Evolutionary conservation across 1,140 invertebrate species (phyloP), one percentile per base, ranked within the genome.

Genomic region (Medauroidea extradentata): DNA sequence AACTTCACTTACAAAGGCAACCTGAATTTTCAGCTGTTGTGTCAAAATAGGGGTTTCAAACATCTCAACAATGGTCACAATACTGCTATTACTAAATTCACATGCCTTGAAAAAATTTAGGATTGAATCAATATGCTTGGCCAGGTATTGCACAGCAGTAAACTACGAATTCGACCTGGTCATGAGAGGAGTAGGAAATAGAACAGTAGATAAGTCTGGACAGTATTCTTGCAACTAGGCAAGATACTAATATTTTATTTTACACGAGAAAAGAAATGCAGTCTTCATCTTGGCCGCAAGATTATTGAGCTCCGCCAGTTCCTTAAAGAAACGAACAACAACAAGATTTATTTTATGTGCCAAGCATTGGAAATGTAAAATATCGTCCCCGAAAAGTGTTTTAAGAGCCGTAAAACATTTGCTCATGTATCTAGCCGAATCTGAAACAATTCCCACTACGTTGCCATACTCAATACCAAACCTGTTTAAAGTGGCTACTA

Each of bases 291-390:
- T 46, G 9, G 44, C 18, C 24, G 13, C 24, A 19, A 46, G 44
- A 46, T 4, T 46, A n/a, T 46, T 46, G 18, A 46, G 44, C n/a
- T 21, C 18, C 13, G 5, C 18, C n/a, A 46, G 13, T 46, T 46
- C 5, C n/a, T 46, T 46, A 4, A 46, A 11, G 44, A 46, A 46
- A n/a, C 44, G 13, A 13, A 5, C 44, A 46, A 4, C 44, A 7
- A 25, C 18, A 46, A 46, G 44, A 25, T 25, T 46, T 5, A 46
- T 25, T 46, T 46, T 46, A n/a, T 46, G 44, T 5, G 44, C 44
- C 44, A 4, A 46, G 44, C 44, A 46, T 25, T 46, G 44, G 44
- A 46, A 46, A 25, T 46, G 44, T 46, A 46, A 13, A n/a, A 46
- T 5, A 46, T 46, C 4, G 3, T 46, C 44, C n/a, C 44, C 44